Evolutionary conservation across 1,140 invertebrate species (phyloP).

Genomic region (Episyrphus balteatus): DNA sequence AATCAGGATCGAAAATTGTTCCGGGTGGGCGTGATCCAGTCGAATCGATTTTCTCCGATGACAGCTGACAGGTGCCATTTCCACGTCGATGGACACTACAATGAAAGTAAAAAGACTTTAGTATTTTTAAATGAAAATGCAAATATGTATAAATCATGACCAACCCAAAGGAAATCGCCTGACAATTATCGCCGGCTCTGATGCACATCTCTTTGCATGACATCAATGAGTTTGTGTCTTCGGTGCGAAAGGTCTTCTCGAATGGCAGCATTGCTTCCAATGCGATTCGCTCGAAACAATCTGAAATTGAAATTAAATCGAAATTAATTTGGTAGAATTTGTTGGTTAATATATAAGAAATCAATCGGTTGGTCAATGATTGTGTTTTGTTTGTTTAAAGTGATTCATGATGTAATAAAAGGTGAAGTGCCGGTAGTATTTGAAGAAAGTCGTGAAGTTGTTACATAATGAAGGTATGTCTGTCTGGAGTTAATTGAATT

Average conservation of each 20-base stretch:
- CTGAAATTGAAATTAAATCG: conserved; percentile 14
- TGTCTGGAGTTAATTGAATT: no score
- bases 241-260: conserved; percentile 35
- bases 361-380: no score
- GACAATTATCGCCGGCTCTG: conserved; percentile 33
- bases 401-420: neutral
- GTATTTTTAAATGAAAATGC: neutral
- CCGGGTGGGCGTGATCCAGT: conserved; percentile 35
- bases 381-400: neutral
- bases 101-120: conserved; percentile 18
- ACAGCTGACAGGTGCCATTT: conserved; percentile 49
- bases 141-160: conserved; percentile 5
- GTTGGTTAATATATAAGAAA: conserved; percentile 9
- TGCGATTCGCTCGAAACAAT: conserved; percentile 34
- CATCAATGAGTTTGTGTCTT: conserved; percentile 35
- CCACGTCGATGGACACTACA: conserved; percentile 47
- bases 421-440: neutral
- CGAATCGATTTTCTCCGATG: conserved; percentile 35
- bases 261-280: conserved; percentile 37
- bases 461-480: no score
- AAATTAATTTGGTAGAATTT: conserved; percentile 1
- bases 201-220: conserved; percentile 34
- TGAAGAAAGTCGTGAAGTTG: conserved; percentile 9
- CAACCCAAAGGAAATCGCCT: conserved; percentile 34
- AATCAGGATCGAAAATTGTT: conserved; percentile 44